These are phyloP conservation scores for pig (Sus scrofa) DNA, from an alignment of 2,113 vertebrate genomes.

Conservation along the genomic window T2T-Sscrofa CM000819.6:141633001-141633500, in stretches of 20 bases:
- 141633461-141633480: background rate
- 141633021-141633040: background rate
- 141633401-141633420: no score
- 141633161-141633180: background rate
- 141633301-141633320: no score
- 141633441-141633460: background rate
- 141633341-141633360: no score
- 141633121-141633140: background rate
- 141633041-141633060: background rate
- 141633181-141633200: no score
- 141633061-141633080: conserved; percentile 36
- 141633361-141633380: no score
- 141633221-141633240: no score
- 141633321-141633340: no score
- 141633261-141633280: no score
- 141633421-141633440: conserved; percentile 29
- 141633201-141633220: no score
- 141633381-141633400: no score
- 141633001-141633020: conserved; percentile 21
- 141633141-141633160: background rate
- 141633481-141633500: background rate
- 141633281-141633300: no score
- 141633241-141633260: no score
- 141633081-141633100: conserved; percentile 24
- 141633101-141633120: background rate